A percentile compares a stretch with the other conserved stretches of the same genome.
Conservation (phyloP, 2,113 vertebrate genomes). For the Percopsis transmontana region DNA sequence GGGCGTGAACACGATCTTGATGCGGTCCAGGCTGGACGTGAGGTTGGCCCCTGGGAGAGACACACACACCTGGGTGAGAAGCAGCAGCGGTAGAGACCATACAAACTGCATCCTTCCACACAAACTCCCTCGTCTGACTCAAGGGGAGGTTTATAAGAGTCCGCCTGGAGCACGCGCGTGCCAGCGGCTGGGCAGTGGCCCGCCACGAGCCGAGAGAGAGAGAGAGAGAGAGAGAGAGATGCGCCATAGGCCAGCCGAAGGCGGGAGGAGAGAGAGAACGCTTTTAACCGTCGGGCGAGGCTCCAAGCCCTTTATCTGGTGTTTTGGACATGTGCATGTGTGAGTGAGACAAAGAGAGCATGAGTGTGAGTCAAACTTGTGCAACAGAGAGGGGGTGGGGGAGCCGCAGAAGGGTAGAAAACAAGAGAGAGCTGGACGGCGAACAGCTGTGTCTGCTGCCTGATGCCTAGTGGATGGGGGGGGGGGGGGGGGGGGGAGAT, state of each 20-base stretch:
- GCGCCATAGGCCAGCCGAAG: too few relatives aligned
- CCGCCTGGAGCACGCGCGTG: conserved; percentile 43
- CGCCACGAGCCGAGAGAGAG: conserved; percentile 38
- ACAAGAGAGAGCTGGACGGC: conserved; percentile 11
- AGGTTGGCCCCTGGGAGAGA: conserved; percentile 79
- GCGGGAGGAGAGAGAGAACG: neutral
- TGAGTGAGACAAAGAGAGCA: neutral
- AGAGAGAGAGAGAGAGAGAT: neutral
- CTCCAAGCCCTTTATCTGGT: conserved; percentile 10
- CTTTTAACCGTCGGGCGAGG: too few relatives aligned
- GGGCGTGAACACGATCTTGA: conserved; percentile 83
- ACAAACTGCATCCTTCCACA: conserved; percentile 72
- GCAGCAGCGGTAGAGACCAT: conserved; percentile 58
- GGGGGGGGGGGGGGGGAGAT: conserved; percentile 10
- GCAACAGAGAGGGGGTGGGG: neutral
- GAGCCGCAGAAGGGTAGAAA: neutral
- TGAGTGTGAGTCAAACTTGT: neutral
- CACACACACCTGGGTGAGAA: conserved; percentile 59
- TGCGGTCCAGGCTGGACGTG: conserved; percentile 76
- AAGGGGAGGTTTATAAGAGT: conserved; percentile 73
- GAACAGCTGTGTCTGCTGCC: conserved; percentile 56
- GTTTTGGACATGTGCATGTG: neutral
- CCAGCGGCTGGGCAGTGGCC: conserved; percentile 67
- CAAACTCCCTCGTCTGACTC: conserved; percentile 52
- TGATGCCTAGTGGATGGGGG: conserved; percentile 25